Conservation (phyloP, 2,113 vertebrate species). For the Lepisosteus osseus region DNA sequence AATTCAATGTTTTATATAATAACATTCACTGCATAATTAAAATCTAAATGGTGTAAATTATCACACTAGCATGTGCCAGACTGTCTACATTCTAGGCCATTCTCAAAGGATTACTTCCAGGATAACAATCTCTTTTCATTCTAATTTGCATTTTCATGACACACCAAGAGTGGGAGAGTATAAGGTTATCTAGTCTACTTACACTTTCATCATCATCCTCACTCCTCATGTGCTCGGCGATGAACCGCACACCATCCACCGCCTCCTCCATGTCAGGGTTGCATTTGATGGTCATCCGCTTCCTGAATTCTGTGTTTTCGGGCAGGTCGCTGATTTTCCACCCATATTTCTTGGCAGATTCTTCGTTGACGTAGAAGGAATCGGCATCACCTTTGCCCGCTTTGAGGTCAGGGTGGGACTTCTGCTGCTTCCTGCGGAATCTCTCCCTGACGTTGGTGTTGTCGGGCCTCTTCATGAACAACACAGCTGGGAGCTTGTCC, state of each 20-base stretch:
- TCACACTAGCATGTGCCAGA: too few relatives aligned
- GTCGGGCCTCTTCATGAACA: constrained; percentile 69
- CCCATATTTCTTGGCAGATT: constrained; percentile 45
- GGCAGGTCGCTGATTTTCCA: constrained; percentile 55
- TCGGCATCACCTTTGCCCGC: constrained; percentile 42
- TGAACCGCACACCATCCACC: constrained; percentile 66
- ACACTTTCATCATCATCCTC: constrained; percentile 73
- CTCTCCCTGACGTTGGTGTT: constrained; percentile 57
- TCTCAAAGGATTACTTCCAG: too few relatives aligned
- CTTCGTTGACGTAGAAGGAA: constrained; percentile 53
- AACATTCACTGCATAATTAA: too few relatives aligned
- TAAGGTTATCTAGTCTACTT: constrained; percentile 30
- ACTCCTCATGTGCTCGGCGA: constrained; percentile 69
- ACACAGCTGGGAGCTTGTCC: constrained; percentile 57
- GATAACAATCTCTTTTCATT: too few relatives aligned
- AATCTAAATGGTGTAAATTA: too few relatives aligned
- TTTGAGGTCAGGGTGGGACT: constrained; percentile 34
- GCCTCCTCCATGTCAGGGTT: constrained; percentile 66
- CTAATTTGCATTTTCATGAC: too few relatives aligned
- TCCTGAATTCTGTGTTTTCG: constrained; percentile 50
- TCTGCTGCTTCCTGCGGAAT: constrained; percentile 45
- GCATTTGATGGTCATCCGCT: constrained; percentile 40
- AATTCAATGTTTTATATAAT: too few relatives aligned
- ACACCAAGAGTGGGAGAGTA: too few relatives aligned
- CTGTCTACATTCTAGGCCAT: too few relatives aligned